A percentile compares a stretch with the other conserved stretches of the same genome.
phyloP scores from a whole-genome alignment of 2,888 invertebrate genomes.

The Melipona bicolor region DNA sequence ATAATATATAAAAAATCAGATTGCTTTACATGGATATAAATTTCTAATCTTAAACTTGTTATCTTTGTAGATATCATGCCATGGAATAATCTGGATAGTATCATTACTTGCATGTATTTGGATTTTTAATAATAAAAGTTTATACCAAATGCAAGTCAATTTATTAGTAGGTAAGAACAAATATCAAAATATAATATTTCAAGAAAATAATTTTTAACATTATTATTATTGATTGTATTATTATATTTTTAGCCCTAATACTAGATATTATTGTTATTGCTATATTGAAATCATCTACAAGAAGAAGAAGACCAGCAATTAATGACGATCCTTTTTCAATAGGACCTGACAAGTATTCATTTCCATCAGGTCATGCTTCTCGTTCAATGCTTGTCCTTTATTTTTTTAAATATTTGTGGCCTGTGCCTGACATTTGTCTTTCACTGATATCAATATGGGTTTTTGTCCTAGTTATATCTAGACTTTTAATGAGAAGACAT shows the following conservation, averaged over 20 bases:
- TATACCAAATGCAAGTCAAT: conserved; percentile 94
- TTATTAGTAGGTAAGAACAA: conserved; percentile 90
- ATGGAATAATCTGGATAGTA: conserved; percentile 94
- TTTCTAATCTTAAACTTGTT: background rate
- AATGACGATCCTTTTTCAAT: conserved; percentile 89
- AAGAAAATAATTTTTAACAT: background rate
- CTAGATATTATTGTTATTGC: conserved; percentile 92
- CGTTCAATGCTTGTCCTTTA: conserved; percentile 91
- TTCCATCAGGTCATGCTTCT: conserved; percentile 98
- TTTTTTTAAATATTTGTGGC: conserved; percentile 89
- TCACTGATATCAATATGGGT: conserved; percentile 91
- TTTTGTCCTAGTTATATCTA: conserved; percentile 89
- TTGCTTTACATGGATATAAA: background rate
- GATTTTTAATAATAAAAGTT: conserved; percentile 88
- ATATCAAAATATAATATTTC: background rate
- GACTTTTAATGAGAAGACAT: conserved; percentile 94
- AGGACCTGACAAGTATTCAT: conserved; percentile 95
- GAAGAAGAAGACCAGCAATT: conserved; percentile 90
- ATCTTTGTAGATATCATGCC: conserved; percentile 90
- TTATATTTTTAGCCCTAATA: conserved; percentile 88
- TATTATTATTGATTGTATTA: conserved; percentile 83
- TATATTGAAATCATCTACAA: conserved; percentile 90
- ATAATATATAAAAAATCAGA: background rate
- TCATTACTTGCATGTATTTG: conserved; percentile 92
- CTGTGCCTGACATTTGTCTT: conserved; percentile 86